These are phyloP conservation scores for Phyllostomus discolor DNA, from an alignment of 2,113 vertebrate species.

Conservation along the genomic window DNA sequence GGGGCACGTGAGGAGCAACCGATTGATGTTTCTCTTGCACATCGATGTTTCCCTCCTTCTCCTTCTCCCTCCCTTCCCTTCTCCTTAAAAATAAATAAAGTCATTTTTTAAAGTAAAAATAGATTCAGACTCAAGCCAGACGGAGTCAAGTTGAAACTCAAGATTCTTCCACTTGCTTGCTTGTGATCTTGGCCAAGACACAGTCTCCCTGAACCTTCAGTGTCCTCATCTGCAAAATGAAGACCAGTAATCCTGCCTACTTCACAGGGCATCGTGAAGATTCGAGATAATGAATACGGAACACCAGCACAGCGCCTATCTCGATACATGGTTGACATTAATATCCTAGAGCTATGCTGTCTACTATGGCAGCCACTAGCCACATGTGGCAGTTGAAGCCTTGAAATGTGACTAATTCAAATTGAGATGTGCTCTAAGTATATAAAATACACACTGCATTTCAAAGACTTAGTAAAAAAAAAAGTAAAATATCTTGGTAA, in stretches of 20 bases:
- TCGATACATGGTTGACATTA: neutral
- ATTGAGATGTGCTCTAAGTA: neutral
- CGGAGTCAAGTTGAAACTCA: neutral
- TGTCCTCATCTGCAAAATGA: neutral
- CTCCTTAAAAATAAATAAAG: too few relatives aligned
- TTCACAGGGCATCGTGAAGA: neutral
- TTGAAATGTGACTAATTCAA: neutral
- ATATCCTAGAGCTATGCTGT: neutral
- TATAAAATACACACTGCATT: neutral
- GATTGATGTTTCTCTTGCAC: too few relatives aligned
- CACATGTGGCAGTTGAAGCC: neutral
- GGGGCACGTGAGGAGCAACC: too few relatives aligned
- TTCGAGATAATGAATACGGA: neutral
- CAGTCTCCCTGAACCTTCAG: neutral
- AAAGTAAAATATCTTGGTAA: neutral
- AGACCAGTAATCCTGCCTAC: neutral
- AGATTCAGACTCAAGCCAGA: neutral
- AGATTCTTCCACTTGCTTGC: neutral
- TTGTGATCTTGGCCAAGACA: neutral
- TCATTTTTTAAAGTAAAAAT: too few relatives aligned
- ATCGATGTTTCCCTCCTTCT: too few relatives aligned
- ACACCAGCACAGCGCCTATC: neutral
- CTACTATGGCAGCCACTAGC: neutral
- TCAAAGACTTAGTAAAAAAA: neutral
- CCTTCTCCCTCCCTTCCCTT: too few relatives aligned